Evolutionary conservation across 2,113 vertebrate genomes (phyloP), one percentile per base, ranked within the genome.

Genomic region (Lates calcarifer): DNA sequence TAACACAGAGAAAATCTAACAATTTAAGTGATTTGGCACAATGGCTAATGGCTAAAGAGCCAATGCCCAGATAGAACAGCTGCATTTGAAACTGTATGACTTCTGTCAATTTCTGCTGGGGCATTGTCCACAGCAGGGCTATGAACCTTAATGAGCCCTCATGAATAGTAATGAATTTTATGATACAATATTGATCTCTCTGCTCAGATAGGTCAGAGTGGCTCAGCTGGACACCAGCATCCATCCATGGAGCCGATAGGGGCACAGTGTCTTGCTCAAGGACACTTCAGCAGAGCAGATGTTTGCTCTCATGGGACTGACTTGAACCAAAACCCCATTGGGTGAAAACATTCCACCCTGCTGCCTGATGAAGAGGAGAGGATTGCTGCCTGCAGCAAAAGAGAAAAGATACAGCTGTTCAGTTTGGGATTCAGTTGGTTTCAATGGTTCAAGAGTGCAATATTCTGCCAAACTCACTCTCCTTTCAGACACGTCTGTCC

Each of bases 341-440:
- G 74, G 67, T 81, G 81, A 83, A 88, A 90, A 74, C 82, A 73
- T 79, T 87, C 86, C 79, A 86, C 78, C 86, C 89, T 67, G 83
- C 83, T 81, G 89, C 77, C 81, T 72, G 74, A 91, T 73, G 64
- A 77, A 79, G 86, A 84, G 64, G 63, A 80, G 68, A 61, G 61
- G 75, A 81, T 90, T n/a, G 57, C 77, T 60, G 85, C 88, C 85
- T 66, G 49, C 0, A 43, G 92, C 74, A 28, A 65, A 74, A 66
- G 43, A 33, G 29, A 39, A 57, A 61, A 53, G 45, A 85, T 81
- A 76, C 87, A 89, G 85, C 67, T 87, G 87, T 78, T 89, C 58
- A 43, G 56, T 78, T 79, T 73, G 82, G 61, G 81, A 79, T 74
- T 88, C 55, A 64, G 56, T 63, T 37, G 37, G 66, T 81, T 84